Percentiles rank a stretch among this genome's conserved stretches.
Evolutionary conservation across 2,888 invertebrate genomes (phyloP).

Genomic region (Lymantria monacha): DNA sequence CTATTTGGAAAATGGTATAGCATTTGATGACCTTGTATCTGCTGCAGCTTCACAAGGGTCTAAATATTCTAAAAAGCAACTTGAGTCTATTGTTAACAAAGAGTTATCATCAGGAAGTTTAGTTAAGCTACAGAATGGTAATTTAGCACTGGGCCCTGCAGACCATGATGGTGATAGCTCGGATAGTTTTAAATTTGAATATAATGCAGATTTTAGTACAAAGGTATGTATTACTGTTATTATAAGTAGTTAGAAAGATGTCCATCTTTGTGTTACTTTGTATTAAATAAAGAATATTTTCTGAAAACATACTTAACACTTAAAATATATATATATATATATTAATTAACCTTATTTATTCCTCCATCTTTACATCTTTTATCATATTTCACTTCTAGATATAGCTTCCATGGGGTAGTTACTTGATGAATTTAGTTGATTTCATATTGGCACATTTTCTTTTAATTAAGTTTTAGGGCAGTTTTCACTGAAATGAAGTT

Average conservation of each 20-base stretch:
- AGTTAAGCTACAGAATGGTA: constrained; percentile 85
- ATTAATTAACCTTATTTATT: too few relatives aligned
- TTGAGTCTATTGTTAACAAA: constrained; percentile 85
- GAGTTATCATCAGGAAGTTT: constrained; percentile 87
- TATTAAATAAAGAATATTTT: background rate
- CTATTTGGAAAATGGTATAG: constrained; percentile 87
- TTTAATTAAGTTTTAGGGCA: too few relatives aligned
- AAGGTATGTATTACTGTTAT: constrained; percentile 53
- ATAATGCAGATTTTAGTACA: constrained; percentile 63
- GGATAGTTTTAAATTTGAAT: constrained; percentile 74
- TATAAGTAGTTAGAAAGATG: background rate
- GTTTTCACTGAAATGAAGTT: too few relatives aligned
- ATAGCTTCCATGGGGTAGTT: too few relatives aligned
- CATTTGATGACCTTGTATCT: constrained; percentile 85
- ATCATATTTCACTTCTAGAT: too few relatives aligned
- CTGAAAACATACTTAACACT: too few relatives aligned
- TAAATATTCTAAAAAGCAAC: constrained; percentile 83
- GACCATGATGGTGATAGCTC: constrained; percentile 82
- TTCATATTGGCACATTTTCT: too few relatives aligned
- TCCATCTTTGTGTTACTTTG: background rate
- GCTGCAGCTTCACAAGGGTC: constrained; percentile 85
- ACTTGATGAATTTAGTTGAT: too few relatives aligned
- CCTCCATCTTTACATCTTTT: too few relatives aligned
- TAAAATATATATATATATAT: too few relatives aligned
- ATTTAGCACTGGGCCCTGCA: constrained; percentile 85